Percentiles rank a stretch among this genome's conserved stretches.
Conservation (phyloP, 2,888 invertebrate genomes). For the Thelaira solivaga region DNA sequence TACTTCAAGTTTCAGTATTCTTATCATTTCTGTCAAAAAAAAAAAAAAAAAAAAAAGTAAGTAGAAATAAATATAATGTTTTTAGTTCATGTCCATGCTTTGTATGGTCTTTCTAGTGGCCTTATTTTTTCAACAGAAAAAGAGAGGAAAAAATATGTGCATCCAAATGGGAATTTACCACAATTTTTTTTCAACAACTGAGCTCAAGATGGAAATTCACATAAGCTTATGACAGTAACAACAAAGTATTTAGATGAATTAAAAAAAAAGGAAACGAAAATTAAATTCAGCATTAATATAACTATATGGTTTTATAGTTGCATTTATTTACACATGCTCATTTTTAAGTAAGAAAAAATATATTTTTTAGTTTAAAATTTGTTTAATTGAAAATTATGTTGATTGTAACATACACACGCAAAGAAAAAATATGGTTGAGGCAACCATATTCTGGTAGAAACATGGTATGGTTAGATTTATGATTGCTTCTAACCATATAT, state of each 20-base stretch:
- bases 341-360: background rate
- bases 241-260: background rate
- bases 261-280: background rate
- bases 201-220: background rate
- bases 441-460: no score
- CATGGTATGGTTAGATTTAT: no score
- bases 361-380: background rate
- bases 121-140: background rate
- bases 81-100: constrained; percentile 2
- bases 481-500: no score
- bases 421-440: no score
- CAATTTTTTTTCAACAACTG: constrained; percentile 25
- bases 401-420: no score
- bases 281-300: constrained; percentile 2
- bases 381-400: background rate
- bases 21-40: background rate
- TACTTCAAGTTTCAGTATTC: background rate
- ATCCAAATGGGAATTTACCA: constrained; percentile 60
- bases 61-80: background rate
- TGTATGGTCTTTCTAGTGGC: background rate
- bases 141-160: constrained; percentile 30
- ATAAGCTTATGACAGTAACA: background rate
- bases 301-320: background rate
- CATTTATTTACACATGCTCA: background rate
- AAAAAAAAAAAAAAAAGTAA: background rate